Conservation (phyloP, 2,888 invertebrate species). For the Hoplodrina ambigua region DNA sequence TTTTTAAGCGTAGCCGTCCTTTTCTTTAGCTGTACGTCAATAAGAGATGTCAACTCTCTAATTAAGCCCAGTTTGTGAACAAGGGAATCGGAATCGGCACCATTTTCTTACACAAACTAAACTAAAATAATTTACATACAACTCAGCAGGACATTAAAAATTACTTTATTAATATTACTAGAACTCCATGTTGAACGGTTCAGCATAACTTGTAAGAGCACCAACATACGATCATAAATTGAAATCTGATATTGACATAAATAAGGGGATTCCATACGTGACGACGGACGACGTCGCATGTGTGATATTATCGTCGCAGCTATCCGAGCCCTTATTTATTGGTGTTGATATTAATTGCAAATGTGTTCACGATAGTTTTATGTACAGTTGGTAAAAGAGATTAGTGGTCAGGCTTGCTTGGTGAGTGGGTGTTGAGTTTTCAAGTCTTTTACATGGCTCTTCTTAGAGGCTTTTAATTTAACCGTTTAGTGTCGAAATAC, state of each 20-base stretch:
- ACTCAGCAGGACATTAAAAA: slow-evolving; percentile 40
- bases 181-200: slow-evolving; percentile 53
- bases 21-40: too few species aligned
- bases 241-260: slow-evolving; percentile 87
- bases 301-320: slow-evolving; percentile 72
- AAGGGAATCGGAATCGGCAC: too few species aligned
- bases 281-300: slow-evolving; percentile 81
- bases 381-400: slow-evolving; percentile 14
- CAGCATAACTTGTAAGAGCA: slow-evolving; percentile 61
- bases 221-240: slow-evolving; percentile 75
- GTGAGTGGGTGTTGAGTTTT: neutral
- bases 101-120: neutral
- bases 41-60: too few species aligned
- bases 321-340: slow-evolving; percentile 76
- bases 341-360: slow-evolving; percentile 73
- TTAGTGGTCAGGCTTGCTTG: neutral
- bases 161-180: slow-evolving; percentile 56
- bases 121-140: slow-evolving; percentile 6
- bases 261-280: slow-evolving; percentile 80
- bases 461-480: too few species aligned
- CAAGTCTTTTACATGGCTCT: too few species aligned
- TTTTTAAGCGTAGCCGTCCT: too few species aligned
- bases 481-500: too few species aligned
- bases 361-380: slow-evolving; percentile 66
- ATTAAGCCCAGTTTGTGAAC: too few species aligned